Evolutionary conservation across 1,140 invertebrate species (phyloP).

Genomic region (Sipha flava): DNA sequence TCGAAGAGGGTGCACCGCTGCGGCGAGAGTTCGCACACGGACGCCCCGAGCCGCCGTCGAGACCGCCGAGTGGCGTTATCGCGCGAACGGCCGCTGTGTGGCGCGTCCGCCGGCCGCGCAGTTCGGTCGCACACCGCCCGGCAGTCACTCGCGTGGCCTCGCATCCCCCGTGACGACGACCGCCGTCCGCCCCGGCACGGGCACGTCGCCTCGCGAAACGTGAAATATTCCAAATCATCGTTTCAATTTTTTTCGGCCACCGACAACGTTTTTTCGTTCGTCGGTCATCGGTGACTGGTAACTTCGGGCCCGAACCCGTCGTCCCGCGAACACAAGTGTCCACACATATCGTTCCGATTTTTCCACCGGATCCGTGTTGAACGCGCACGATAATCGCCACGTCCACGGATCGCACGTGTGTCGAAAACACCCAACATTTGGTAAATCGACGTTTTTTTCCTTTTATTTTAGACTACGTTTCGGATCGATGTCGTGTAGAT

Average conservation of each 20-base stretch:
- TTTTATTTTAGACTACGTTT: no score
- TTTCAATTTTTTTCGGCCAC: background rate
- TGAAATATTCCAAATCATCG: slow-evolving; percentile 4
- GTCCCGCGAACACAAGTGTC: no score
- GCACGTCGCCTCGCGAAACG: background rate
- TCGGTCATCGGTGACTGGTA: no score
- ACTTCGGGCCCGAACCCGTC: no score
- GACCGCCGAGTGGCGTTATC: background rate
- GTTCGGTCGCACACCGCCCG: background rate
- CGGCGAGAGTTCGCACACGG: background rate
- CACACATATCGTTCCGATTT: no score
- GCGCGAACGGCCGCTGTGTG: background rate
- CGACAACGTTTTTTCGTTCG: no score
- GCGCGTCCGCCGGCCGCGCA: background rate
- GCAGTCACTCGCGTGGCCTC: background rate
- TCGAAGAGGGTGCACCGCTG: background rate
- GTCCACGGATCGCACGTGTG: no score
- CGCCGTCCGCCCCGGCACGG: background rate
- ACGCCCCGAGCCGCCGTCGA: background rate
- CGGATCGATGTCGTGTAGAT: no score
- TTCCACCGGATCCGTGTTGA: no score
- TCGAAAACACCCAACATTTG: no score
- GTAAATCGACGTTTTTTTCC: no score
- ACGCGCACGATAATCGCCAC: no score
- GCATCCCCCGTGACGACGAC: background rate